These are phyloP conservation scores for Glossosoma conforme DNA, from an alignment of 1,140 invertebrate genomes.

Conservation along the genomic window DNA sequence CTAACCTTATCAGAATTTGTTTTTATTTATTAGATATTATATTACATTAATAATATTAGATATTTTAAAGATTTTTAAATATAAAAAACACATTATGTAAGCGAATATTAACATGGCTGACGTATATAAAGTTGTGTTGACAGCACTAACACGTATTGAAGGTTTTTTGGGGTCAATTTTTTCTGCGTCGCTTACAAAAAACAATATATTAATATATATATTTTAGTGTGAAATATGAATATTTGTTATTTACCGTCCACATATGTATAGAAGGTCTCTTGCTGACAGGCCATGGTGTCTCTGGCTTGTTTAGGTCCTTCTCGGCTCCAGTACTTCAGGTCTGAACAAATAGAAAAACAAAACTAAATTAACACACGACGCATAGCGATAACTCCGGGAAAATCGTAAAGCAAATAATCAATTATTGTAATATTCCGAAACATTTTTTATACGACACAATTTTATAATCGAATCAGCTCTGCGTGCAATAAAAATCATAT, in stretches of 20 bases:
- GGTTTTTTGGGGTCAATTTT: no score
- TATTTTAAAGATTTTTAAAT: no score
- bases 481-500: background rate
- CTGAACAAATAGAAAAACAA: conserved; percentile 28
- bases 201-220: no score
- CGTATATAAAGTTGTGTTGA: no score
- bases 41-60: no score
- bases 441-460: background rate
- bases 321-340: conserved; percentile 20
- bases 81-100: no score
- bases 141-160: no score
- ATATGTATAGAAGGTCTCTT: conserved; percentile 28
- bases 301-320: conserved; percentile 13
- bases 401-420: background rate
- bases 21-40: no score
- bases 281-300: conserved; percentile 18
- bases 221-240: no score
- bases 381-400: conserved; percentile 3
- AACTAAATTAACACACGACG: conserved; percentile 29
- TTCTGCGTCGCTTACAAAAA: no score
- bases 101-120: no score
- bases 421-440: conserved; percentile 2
- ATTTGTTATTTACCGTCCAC: conserved; percentile 32
- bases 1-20: no score
- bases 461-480: conserved; percentile 5